phyloP scores from a whole-genome alignment of 2,888 invertebrate genomes.

The Acrobasis consociella region DNA sequence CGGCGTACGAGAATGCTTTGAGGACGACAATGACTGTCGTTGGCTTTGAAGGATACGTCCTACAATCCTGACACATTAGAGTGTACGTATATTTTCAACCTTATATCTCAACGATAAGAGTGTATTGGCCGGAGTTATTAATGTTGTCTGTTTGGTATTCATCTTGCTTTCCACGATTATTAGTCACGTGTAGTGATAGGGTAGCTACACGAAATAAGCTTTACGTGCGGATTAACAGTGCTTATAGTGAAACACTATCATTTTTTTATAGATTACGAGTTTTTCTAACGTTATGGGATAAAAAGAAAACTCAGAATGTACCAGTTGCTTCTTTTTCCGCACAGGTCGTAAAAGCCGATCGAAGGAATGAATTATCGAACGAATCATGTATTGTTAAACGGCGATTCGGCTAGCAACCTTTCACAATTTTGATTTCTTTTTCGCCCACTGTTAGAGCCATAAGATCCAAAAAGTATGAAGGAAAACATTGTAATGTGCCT shows the following conservation, averaged over 20 bases:
- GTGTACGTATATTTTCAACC: conserved; percentile 18
- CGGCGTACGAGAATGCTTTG: conserved; percentile 24
- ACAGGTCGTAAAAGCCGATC: too few relatives aligned
- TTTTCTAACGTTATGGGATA: too few relatives aligned
- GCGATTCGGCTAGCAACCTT: too few relatives aligned
- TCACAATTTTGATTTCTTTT: too few relatives aligned
- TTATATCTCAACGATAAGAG: conserved; percentile 15
- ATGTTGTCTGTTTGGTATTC: conserved; percentile 46
- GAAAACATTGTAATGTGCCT: too few relatives aligned
- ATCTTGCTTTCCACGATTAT: conserved; percentile 44
- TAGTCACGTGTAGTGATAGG: conserved; percentile 41
- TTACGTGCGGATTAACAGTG: conserved; percentile 26
- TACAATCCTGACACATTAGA: conserved; percentile 6
- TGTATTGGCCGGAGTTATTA: conserved; percentile 1
- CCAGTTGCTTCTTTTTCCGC: too few relatives aligned
- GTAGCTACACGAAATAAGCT: conserved; percentile 39
- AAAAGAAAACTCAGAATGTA: too few relatives aligned
- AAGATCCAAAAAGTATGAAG: too few relatives aligned
- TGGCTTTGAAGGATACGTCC: conserved; percentile 30
- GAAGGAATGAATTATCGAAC: too few relatives aligned
- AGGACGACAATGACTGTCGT: conserved; percentile 31
- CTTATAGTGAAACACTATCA: neutral
- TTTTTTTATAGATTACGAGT: too few relatives aligned
- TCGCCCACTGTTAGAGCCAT: too few relatives aligned
- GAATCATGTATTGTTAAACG: too few relatives aligned